phyloP scores from a whole-genome alignment of 1,140 invertebrate species.

The Whitmania pigra region DNA sequence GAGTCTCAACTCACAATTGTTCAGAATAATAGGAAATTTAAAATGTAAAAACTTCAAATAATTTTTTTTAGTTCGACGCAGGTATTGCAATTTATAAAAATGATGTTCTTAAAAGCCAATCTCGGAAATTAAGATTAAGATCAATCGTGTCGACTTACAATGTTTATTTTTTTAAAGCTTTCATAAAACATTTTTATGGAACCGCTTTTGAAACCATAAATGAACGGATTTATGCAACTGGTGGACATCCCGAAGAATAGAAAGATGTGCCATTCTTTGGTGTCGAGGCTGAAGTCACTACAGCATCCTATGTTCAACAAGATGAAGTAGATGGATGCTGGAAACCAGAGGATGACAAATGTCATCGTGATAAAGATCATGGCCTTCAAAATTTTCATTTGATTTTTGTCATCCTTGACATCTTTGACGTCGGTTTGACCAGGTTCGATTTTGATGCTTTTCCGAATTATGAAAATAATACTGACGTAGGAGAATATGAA shows the following conservation, averaged over 20 bases:
- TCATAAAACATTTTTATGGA: neutral
- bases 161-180: neutral
- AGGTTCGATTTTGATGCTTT: neutral
- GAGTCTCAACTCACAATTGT: too few species aligned
- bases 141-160: too few species aligned
- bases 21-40: too few species aligned
- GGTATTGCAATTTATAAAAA: too few species aligned
- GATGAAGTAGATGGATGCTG: neutral
- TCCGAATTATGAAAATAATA: neutral
- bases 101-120: too few species aligned
- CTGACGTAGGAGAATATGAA: neutral
- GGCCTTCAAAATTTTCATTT: slow-evolving; percentile 4
- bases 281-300: neutral
- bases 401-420: neutral
- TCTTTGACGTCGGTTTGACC: neutral
- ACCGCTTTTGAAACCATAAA: slow-evolving; percentile 2
- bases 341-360: neutral
- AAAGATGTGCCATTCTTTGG: slow-evolving; percentile 1
- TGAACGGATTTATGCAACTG: slow-evolving; percentile 3
- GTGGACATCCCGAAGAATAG: neutral
- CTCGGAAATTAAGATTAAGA: too few species aligned
- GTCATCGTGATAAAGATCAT: slow-evolving; percentile 1
- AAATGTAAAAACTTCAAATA: too few species aligned
- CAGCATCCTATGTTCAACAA: neutral
- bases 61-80: too few species aligned